A percentile compares a stretch with the other conserved stretches of the same genome.
Conservation (phyloP, 2,797 vertebrate genomes). For the Mastacembelus armatus region DNA sequence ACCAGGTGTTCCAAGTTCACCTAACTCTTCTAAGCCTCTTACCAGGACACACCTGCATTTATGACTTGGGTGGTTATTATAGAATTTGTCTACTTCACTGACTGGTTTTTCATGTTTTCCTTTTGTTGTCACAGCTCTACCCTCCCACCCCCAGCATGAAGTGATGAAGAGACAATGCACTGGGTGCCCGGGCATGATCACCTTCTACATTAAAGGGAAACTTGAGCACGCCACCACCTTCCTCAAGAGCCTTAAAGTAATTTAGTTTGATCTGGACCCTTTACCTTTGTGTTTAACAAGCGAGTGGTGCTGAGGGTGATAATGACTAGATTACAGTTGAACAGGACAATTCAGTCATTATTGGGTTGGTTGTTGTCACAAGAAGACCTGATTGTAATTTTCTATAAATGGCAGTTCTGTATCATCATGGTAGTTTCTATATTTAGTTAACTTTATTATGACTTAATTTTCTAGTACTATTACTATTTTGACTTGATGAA, state of each 20-base stretch:
- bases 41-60: too few relatives aligned
- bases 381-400: not conserved
- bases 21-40: too few relatives aligned
- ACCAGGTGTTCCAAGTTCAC: too few relatives aligned
- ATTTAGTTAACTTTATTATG: not conserved
- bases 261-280: not conserved
- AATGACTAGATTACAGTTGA: too few relatives aligned
- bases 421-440: not conserved
- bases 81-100: not conserved
- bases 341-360: too few relatives aligned
- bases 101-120: not conserved
- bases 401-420: not conserved
- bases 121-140: slow-evolving; percentile 82
- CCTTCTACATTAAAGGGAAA: slow-evolving; percentile 91
- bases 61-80: not conserved
- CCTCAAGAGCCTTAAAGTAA: slow-evolving; percentile 91
- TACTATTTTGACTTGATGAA: not conserved
- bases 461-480: not conserved
- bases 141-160: slow-evolving; percentile 92
- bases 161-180: slow-evolving; percentile 89
- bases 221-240: slow-evolving; percentile 86
- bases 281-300: not conserved
- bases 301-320: not conserved
- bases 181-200: slow-evolving; percentile 91
- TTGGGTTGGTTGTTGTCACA: too few relatives aligned